Evolutionary conservation across 35 echinoderm and acorn worm genomes (phyloP).

Genomic region (Chiridota heheva): DNA sequence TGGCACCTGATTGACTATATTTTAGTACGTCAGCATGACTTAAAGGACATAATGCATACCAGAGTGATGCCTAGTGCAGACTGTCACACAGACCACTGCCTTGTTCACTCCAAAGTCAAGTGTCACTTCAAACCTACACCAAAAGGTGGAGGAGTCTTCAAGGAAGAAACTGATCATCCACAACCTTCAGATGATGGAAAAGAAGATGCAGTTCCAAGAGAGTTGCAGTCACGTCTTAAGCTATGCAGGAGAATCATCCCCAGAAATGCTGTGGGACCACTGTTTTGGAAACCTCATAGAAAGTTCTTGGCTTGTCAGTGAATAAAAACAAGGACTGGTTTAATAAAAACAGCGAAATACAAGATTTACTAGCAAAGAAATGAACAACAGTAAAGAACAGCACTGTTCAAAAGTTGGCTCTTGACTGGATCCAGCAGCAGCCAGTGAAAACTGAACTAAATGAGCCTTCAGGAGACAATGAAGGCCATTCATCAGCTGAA

Average conservation of each 20-base stretch:
- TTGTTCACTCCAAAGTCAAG: neutral
- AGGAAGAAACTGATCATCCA: neutral
- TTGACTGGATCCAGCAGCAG: neutral
- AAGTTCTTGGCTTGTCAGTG: neutral
- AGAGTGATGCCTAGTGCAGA: too few species aligned
- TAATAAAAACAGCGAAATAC: conserved; percentile 38
- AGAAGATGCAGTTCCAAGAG: neutral
- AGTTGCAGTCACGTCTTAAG: neutral
- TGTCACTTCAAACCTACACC: neutral
- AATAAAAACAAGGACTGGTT: conserved; percentile 46
- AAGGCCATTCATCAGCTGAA: conserved; percentile 27
- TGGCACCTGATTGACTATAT: too few species aligned
- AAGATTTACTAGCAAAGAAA: conserved; percentile 7
- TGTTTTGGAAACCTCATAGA: conserved; percentile 7
- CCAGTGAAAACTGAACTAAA: too few species aligned
- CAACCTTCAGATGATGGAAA: neutral
- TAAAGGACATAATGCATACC: neutral
- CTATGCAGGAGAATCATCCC: too few species aligned
- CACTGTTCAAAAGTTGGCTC: neutral
- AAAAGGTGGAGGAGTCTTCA: neutral
- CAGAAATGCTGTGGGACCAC: neutral
- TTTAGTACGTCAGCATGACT: neutral
- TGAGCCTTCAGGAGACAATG: neutral
- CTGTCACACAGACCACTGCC: neutral
- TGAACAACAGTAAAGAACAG: neutral